Conservation (phyloP, 2,797 vertebrate species). For the Halcyon leucocephala region DNA sequence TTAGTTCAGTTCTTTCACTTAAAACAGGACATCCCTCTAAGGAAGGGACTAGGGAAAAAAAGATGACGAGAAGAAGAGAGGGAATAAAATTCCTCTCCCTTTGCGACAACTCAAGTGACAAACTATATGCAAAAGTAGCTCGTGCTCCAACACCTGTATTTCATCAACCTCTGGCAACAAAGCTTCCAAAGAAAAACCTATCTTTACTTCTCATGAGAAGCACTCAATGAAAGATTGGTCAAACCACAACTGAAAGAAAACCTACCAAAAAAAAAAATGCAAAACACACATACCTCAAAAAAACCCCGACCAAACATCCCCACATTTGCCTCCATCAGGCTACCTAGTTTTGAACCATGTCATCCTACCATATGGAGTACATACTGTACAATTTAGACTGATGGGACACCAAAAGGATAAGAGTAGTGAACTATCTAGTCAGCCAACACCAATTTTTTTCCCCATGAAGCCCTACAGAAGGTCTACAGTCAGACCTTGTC, state of each 20-base stretch:
- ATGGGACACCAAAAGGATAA: not conserved
- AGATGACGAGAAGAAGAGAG: not conserved
- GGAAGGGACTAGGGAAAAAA: not conserved
- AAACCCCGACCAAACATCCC: not conserved
- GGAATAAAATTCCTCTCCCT: not conserved
- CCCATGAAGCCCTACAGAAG: not conserved
- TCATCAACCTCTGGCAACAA: not conserved
- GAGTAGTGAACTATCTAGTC: not conserved
- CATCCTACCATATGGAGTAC: not conserved
- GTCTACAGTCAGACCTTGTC: not conserved
- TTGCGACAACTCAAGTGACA: not conserved
- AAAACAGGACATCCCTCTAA: not conserved
- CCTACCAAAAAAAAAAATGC: not conserved
- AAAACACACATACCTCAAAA: not conserved
- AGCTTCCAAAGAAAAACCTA: not conserved
- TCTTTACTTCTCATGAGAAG: not conserved
- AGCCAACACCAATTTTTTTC: not conserved
- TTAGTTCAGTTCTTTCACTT: not conserved
- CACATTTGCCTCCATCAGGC: not conserved
- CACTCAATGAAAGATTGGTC: not conserved
- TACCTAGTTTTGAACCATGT: not conserved
- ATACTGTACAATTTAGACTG: not conserved
- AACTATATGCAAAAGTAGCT: not conserved
- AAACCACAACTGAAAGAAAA: not conserved
- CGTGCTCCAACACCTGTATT: not conserved